Percentiles rank a stretch among this genome's conserved stretches.
Conservation (phyloP, 2,113 vertebrate genomes). For the Orientallactaga bullata region DNA sequence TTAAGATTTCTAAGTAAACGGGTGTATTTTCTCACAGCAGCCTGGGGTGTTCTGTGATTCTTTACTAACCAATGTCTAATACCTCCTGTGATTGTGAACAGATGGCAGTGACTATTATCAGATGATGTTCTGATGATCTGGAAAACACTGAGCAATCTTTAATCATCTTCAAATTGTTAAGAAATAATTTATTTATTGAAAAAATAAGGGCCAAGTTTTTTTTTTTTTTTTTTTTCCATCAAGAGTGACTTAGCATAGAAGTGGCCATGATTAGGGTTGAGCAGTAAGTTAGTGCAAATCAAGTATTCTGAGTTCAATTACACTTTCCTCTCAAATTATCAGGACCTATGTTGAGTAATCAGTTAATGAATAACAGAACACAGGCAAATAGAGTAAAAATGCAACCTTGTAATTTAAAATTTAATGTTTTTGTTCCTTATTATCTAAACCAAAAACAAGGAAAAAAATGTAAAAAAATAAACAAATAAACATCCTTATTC, state of each 20-base stretch:
- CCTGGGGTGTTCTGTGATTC: not conserved
- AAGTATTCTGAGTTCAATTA: constrained; percentile 12
- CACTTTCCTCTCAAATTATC: not conserved
- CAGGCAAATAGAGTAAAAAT: not conserved
- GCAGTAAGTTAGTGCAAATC: not conserved
- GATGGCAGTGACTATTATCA: constrained; percentile 38
- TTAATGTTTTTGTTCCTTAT: not conserved
- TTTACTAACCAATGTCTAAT: not conserved
- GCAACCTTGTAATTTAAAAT: not conserved
- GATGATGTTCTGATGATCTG: constrained; percentile 68
- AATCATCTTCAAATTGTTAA: constrained; percentile 66
- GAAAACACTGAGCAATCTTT: constrained; percentile 33
- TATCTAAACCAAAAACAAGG: not conserved
- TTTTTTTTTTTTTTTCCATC: not conserved
- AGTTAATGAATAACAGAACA: not conserved
- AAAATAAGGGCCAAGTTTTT: not conserved
- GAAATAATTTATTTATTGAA: constrained; percentile 59
- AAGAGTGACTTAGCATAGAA: constrained; percentile 33
- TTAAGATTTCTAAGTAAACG: not conserved
- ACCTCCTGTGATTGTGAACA: constrained; percentile 41
- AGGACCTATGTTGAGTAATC: not conserved
- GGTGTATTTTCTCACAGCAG: not conserved
- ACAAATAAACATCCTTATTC: not conserved
- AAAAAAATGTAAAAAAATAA: not conserved
- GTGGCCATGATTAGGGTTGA: not conserved